phyloP scores from a whole-genome alignment of 2,797 vertebrate species.

The Myripristis jacobus region DNA sequence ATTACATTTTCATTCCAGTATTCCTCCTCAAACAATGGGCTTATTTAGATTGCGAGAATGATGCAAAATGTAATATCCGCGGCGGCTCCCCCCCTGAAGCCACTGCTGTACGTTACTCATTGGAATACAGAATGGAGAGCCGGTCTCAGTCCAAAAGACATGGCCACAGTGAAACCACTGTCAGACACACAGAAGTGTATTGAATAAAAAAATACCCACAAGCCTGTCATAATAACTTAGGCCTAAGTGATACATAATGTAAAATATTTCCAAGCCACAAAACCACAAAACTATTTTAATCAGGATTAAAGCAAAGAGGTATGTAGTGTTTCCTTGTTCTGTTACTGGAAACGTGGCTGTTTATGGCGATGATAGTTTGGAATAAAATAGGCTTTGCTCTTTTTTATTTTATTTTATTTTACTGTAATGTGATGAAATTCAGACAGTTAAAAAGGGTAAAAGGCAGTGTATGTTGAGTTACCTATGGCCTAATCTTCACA shows the following conservation, averaged over 20 bases:
- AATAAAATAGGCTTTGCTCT: constrained; percentile 29
- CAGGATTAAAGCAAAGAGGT: constrained; percentile 14
- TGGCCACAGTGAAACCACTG: background rate
- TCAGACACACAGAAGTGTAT: constrained; percentile 10
- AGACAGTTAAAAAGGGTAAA: background rate
- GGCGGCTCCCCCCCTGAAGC: constrained; percentile 17
- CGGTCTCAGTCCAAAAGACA: constrained; percentile 23
- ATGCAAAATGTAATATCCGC: constrained; percentile 36
- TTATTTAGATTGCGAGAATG: constrained; percentile 38
- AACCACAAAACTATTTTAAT: constrained; percentile 33
- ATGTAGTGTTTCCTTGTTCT: constrained; percentile 22
- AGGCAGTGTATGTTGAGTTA: constrained; percentile 11
- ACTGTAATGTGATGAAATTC: constrained; percentile 8
- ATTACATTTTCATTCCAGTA: constrained; percentile 5
- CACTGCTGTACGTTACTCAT: constrained; percentile 9
- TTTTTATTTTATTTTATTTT: background rate
- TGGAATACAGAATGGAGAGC: constrained; percentile 24
- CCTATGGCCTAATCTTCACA: background rate
- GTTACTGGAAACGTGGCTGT: constrained; percentile 12
- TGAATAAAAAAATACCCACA: constrained; percentile 10
- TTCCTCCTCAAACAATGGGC: constrained; percentile 14
- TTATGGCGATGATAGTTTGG: background rate
- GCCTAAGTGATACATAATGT: constrained; percentile 28
- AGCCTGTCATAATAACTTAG: constrained; percentile 37
- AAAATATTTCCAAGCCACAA: constrained; percentile 42